Evolutionary conservation across 2,113 vertebrate species (phyloP), one percentile per base, ranked within the genome.

Genomic region (Cranoglanis bouderius): DNA sequence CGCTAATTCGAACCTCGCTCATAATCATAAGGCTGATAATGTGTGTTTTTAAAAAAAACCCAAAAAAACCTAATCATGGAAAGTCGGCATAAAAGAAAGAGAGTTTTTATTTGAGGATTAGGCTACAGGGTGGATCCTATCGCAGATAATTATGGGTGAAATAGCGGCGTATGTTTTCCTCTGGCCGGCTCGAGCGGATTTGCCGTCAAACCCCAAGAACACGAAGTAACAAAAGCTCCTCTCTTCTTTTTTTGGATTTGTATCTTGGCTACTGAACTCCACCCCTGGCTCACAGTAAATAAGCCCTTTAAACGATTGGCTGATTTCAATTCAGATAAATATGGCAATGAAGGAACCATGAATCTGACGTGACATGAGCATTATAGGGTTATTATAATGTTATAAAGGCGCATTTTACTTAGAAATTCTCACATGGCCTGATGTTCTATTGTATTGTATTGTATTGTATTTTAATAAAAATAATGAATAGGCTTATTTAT

Each of bases 241-340:
- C 83, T 85, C 61, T 85, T 85, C 83, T 49, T 67, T 84, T 84
- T 85, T 49, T 67, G 83, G 83, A n/a, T 67, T 67, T 19, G 61
- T 51, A 43, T 32, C 61, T 67, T 67, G 83, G 83, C 26, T 85
- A 32, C 29, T 51, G 29, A 85, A 51, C 61, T 67, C 83, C 61
- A 67, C 61, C 61, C 67, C 29, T 67, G 61, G 83, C 82, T 46
- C 40, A 6, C 61, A 13, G 61, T 32, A 85, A 67, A 65, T 51
- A n/a, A 67, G 26, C 32, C 61, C 35, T 83, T 40, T 61, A 38
- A 5, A 82, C 16, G 29, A 77, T 46, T 46, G 38, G 51, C 78
- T 55, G 51, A 55, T 26, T 59, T 59, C 55, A 40, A 61, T 83
- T 83, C 81, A 38, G 81, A 82, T 82, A 57, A 12, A 24, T 40